Evolutionary conservation across 2,888 invertebrate species (phyloP).

Genomic region (Marronus borbonicus): DNA sequence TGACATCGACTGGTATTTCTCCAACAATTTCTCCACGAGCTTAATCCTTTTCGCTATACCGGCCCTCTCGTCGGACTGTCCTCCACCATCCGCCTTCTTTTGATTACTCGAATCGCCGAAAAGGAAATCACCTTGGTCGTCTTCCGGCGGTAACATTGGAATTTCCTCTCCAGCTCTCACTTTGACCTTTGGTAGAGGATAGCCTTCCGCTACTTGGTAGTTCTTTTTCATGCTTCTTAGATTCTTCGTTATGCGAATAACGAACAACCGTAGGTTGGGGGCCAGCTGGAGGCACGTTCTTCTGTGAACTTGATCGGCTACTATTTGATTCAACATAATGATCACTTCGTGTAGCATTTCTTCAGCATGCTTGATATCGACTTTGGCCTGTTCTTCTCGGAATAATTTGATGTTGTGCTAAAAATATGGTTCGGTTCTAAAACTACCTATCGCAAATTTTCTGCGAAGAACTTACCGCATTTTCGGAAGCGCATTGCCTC

Average conservation of each 20-base stretch:
- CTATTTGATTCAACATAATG: constrained; percentile 61
- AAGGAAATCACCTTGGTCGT: constrained; percentile 57
- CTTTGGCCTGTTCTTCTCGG: constrained; percentile 57
- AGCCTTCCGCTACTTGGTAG: constrained; percentile 56
- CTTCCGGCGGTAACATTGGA: constrained; percentile 43
- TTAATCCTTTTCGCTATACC: constrained; percentile 55
- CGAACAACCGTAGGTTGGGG: constrained; percentile 56
- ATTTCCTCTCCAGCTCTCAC: constrained; percentile 38
- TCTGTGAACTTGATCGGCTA: constrained; percentile 61
- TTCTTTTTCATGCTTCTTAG: constrained; percentile 53
- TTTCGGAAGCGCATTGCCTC: constrained; percentile 54
- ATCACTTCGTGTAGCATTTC: constrained; percentile 62
- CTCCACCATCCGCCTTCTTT: not conserved
- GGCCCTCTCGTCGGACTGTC: constrained; percentile 31
- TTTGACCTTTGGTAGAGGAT: constrained; percentile 57
- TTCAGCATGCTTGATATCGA: constrained; percentile 59
- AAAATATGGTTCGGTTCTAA: constrained; percentile 11
- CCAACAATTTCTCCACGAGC: constrained; percentile 61
- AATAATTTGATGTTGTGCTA: constrained; percentile 56
- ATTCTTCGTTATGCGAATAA: constrained; percentile 54
- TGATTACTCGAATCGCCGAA: constrained; percentile 47
- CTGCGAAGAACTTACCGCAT: constrained; percentile 55
- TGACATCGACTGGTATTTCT: constrained; percentile 64
- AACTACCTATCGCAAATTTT: not conserved
- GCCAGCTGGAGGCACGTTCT: constrained; percentile 60